A percentile compares a stretch with the other conserved stretches of the same genome.
phyloP scores from a whole-genome alignment of 2,888 invertebrate genomes.

The Drosophila tripunctata region DNA sequence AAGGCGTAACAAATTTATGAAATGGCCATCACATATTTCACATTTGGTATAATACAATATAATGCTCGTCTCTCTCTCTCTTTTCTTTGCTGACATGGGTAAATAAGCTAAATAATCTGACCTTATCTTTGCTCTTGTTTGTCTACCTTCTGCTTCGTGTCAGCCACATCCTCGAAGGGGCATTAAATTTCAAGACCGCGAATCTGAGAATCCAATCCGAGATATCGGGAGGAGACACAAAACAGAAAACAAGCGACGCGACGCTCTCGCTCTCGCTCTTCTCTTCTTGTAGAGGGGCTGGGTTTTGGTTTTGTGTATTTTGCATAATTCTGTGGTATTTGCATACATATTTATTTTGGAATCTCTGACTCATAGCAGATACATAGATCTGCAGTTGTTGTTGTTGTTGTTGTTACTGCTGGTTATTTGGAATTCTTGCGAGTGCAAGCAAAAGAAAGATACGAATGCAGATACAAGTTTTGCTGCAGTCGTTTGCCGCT shows the following conservation, averaged over 20 bases:
- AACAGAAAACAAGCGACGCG: neutral
- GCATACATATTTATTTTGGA: neutral
- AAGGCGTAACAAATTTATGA: constrained; percentile 1
- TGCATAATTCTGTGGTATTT: constrained; percentile 65
- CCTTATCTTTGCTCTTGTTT: constrained; percentile 20
- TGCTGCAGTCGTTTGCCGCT: constrained; percentile 13
- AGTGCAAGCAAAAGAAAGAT: constrained; percentile 22
- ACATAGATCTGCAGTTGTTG: neutral
- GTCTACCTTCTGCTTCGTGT: constrained; percentile 11
- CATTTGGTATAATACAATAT: constrained; percentile 25
- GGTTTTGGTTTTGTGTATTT: constrained; percentile 20
- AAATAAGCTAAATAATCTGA: constrained; percentile 47
- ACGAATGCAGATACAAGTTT: constrained; percentile 38
- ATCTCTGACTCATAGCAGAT: neutral
- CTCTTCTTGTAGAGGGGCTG: constrained; percentile 3
- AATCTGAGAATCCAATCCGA: constrained; percentile 28
- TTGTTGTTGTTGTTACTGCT: constrained; percentile 1
- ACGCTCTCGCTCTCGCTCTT: neutral
- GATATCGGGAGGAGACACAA: neutral
- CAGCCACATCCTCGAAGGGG: neutral
- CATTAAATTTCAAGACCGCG: constrained; percentile 43
- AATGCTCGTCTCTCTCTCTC: constrained; percentile 3
- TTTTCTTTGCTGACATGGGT: constrained; percentile 52
- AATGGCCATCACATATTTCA: constrained; percentile 45
- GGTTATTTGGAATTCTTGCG: constrained; percentile 25